Evolutionary conservation across 2,113 vertebrate genomes (phyloP).

Genomic region (Neolamprologus hecqui): DNA sequence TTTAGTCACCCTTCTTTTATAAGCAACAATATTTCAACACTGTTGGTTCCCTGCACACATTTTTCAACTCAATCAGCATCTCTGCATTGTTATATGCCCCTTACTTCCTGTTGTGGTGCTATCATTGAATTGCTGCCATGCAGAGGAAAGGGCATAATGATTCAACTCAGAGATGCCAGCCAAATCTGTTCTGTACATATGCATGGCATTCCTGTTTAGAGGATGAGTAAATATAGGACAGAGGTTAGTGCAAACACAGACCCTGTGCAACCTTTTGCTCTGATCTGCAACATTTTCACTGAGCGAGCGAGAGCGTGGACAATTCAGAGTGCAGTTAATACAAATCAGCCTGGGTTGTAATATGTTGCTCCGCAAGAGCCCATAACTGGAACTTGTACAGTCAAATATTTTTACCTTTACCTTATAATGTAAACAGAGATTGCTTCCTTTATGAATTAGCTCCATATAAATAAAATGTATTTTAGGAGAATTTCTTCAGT

Average conservation of each 20-base stretch:
- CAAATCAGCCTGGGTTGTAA: not conserved
- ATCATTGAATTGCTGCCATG: constrained; percentile 55
- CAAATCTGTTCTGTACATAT: constrained; percentile 74
- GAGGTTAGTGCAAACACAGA: constrained; percentile 54
- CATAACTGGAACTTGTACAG: not conserved
- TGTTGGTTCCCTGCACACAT: not conserved
- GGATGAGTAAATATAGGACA: constrained; percentile 58
- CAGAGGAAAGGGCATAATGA: constrained; percentile 46
- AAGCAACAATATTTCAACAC: not conserved
- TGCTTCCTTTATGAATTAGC: not conserved
- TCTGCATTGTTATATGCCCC: not conserved
- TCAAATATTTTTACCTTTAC: not conserved
- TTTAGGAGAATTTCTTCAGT: not conserved
- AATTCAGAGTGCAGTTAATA: not conserved
- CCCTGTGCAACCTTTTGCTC: constrained; percentile 19
- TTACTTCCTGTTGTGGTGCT: not conserved
- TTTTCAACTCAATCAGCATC: not conserved
- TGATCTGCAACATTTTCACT: constrained; percentile 14
- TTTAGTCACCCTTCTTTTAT: not conserved
- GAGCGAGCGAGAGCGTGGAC: not conserved
- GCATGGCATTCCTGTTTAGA: constrained; percentile 59
- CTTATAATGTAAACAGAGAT: not conserved
- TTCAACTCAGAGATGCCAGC: constrained; percentile 42
- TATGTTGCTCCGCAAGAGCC: not conserved
- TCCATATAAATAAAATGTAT: not conserved